Evolutionary conservation across 2,888 invertebrate species (phyloP).

Genomic region (Slavum lentiscoides): DNA sequence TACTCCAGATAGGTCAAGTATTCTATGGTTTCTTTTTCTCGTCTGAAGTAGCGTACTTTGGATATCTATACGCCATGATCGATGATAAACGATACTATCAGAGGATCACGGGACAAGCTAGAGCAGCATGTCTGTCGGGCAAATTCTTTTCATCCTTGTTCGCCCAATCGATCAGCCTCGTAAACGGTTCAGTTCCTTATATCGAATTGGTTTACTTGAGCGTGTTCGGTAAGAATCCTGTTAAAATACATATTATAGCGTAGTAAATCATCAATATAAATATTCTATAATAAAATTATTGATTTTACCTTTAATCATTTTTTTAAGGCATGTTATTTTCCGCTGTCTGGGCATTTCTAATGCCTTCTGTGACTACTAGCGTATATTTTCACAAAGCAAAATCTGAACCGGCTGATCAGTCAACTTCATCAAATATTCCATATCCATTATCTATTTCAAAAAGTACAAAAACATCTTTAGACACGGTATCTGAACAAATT

Average conservation of each 20-base stretch:
- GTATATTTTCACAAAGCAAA: constrained; percentile 60
- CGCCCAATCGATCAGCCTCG: constrained; percentile 68
- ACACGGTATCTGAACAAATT: background rate
- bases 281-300: background rate
- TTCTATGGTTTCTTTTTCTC: constrained; percentile 84
- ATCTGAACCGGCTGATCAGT: background rate
- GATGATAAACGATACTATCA: constrained; percentile 67
- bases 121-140: constrained; percentile 80
- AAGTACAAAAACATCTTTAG: background rate
- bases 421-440: background rate
- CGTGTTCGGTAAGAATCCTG: constrained; percentile 43
- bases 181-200: constrained; percentile 37
- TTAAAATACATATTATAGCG: background rate
- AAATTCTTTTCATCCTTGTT: constrained; percentile 74
- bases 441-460: background rate
- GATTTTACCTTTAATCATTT: background rate
- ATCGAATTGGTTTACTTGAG: constrained; percentile 50
- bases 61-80: constrained; percentile 91
- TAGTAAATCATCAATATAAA: background rate
- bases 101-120: constrained; percentile 80
- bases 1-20: constrained; percentile 66
- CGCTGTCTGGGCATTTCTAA: constrained; percentile 71
- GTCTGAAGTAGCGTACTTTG: constrained; percentile 88
- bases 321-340: constrained; percentile 69
- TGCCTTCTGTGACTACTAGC: constrained; percentile 62